These are phyloP conservation scores for Drosophila macrothrix DNA, from an alignment of 2,888 invertebrate species.

Conservation along the genomic window DNA sequence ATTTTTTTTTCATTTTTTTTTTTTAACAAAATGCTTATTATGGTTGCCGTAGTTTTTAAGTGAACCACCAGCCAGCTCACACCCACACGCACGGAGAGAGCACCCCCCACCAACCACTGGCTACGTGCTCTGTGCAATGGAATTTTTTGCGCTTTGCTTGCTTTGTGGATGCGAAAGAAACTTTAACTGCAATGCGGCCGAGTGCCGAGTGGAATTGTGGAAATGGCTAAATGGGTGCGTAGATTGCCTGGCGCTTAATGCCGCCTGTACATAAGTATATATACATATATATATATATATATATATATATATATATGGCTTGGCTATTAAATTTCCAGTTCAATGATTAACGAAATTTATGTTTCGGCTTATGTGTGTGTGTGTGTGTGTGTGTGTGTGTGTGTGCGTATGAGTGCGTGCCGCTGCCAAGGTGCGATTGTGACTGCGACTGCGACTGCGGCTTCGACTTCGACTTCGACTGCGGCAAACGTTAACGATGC, in stretches of 20 bases:
- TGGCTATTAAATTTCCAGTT: slow-evolving; percentile 79
- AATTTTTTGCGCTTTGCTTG: slow-evolving; percentile 60
- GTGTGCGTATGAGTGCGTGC: slow-evolving; percentile 62
- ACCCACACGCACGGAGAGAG: background rate
- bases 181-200: slow-evolving; percentile 56
- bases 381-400: slow-evolving; percentile 16
- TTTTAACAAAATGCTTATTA: slow-evolving; percentile 64
- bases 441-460: slow-evolving; percentile 6
- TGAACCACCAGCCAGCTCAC: slow-evolving; percentile 26
- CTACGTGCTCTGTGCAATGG: slow-evolving; percentile 76
- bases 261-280: slow-evolving; percentile 29
- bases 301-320: slow-evolving; percentile 46
- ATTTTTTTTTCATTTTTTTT: slow-evolving; percentile 20
- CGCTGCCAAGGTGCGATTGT: slow-evolving; percentile 63
- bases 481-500: slow-evolving; percentile 48
- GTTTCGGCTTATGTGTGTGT: slow-evolving; percentile 67
- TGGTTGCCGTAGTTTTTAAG: slow-evolving; percentile 70
- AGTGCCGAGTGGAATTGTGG: slow-evolving; percentile 1
- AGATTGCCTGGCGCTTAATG: slow-evolving; percentile 59
- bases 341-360: slow-evolving; percentile 80
- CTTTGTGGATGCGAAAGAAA: slow-evolving; percentile 44
- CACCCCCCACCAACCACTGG: slow-evolving; percentile 19
- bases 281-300: background rate
- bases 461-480: background rate
- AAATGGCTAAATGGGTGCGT: slow-evolving; percentile 8